Base-by-base conservation (phyloP, 92 coral and sea anemone species). In the Heliopora coerulea region DNA sequence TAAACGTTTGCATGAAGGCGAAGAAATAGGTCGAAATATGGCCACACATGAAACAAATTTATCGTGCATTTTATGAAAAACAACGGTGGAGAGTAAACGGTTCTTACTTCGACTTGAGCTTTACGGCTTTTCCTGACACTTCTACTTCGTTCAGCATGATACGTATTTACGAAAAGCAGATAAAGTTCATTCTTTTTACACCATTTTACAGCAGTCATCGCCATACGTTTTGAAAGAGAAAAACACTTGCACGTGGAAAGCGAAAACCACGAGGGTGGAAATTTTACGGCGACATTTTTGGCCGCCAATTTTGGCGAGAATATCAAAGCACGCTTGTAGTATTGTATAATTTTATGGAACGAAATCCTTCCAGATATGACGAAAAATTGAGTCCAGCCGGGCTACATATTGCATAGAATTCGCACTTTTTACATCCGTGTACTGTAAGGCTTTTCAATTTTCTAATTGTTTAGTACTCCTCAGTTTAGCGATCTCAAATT, bases 81-180 rank as follows among this genome's bases (percentile, higher is more conserved):
- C n/a, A n/a, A n/a, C n/a, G n/a, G n/a, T n/a, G n/a, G n/a, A n/a
- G n/a, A n/a, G n/a, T n/a, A n/a, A n/a, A n/a, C n/a, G n/a, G n/a
- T n/a, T 11, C 70, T 34, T 19, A 63, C 70, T 63, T 63, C 8
- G 70, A 63, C 27, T 63, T 63, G 1, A 63, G 49, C 70, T 63
- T 63, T 1, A 31, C 52, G 46, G 46, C 46, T n/a, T 31, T 63
- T 11, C 70, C 27, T 2, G 39, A 59, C 49, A 34, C 49, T n/a
- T 24, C 52, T 8, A 6, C 21, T 21, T 63, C 65, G 31, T 63
- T 63, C 49, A 63, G 8, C 67, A 61, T 33, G n/a, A 15, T 35
- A 18, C 29, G 34, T 31, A 3, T 63, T 8, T 21, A 63, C 18
- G 46, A 63, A 34, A 63, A 13, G 15, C 3, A 5, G 11, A 2